A percentile compares a stretch with the other conserved stretches of the same genome.
Conservation (phyloP, 2,888 invertebrate species). For the Cremastinae sp. region DNA sequence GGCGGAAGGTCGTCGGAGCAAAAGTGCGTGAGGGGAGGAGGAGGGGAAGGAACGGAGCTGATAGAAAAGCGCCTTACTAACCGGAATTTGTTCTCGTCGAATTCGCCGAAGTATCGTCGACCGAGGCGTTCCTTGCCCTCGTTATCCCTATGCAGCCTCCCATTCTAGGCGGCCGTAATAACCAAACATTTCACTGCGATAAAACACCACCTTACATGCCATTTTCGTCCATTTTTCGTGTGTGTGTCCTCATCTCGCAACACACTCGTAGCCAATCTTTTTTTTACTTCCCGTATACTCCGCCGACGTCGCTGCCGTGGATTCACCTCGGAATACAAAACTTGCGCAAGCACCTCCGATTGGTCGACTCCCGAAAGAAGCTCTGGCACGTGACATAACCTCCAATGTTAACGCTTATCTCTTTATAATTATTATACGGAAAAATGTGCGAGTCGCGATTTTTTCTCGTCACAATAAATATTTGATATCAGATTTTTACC, state of each 20-base stretch:
- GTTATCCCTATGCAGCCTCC: slow-evolving; percentile 94
- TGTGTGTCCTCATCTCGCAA: slow-evolving; percentile 19
- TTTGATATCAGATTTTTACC: background rate
- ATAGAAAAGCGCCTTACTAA: slow-evolving; percentile 76
- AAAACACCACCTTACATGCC: slow-evolving; percentile 78
- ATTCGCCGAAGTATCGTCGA: slow-evolving; percentile 90
- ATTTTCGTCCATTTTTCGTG: slow-evolving; percentile 76
- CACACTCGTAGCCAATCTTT: slow-evolving; percentile 26
- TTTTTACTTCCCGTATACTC: slow-evolving; percentile 14
- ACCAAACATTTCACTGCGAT: slow-evolving; percentile 82
- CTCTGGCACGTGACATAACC: slow-evolving; percentile 19
- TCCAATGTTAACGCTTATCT: background rate
- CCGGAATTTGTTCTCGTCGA: slow-evolving; percentile 92
- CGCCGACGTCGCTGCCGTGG: slow-evolving; percentile 3
- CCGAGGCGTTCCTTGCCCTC: slow-evolving; percentile 90
- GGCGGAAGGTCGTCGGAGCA: slow-evolving; percentile 36
- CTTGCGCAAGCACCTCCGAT: background rate
- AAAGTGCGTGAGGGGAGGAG: background rate
- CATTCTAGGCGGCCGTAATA: slow-evolving; percentile 85
- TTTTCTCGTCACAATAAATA: background rate
- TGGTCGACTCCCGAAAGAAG: background rate
- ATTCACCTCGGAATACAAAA: too few species aligned
- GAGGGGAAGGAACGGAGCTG: background rate
- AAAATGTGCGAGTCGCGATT: slow-evolving; percentile 3
- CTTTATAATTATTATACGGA: background rate